These are phyloP conservation scores for Syrrhaptes paradoxus DNA, from an alignment of 2,113 vertebrate genomes.

Conservation along the genomic window DNA sequence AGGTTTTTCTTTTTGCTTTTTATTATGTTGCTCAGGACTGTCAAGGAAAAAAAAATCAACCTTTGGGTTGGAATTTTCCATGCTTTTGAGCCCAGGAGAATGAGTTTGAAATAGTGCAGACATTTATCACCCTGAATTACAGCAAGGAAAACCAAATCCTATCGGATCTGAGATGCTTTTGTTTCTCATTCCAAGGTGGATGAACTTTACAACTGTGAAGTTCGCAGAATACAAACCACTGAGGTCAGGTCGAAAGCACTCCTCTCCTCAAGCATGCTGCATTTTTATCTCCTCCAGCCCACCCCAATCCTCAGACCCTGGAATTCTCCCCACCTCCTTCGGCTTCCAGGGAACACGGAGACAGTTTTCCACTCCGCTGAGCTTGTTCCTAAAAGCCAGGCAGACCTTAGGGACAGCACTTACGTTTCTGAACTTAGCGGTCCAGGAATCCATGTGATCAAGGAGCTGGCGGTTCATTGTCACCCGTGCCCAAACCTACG, in stretches of 20 bases:
- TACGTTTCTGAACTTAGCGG: constrained; percentile 94
- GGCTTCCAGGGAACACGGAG: fast-evolving
- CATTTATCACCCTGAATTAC: background rate
- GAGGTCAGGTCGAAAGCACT: fast-evolving
- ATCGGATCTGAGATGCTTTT: background rate
- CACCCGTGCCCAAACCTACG: constrained; percentile 93
- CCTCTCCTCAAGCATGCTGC: background rate
- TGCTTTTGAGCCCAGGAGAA: background rate
- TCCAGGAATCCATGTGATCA: constrained; percentile 92
- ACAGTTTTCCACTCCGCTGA: background rate
- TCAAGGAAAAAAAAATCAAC: background rate
- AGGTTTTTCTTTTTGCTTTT: background rate
- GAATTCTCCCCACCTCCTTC: background rate
- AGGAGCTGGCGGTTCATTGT: constrained; percentile 85
- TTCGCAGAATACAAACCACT: background rate
- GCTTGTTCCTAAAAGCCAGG: background rate
- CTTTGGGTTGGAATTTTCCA: background rate
- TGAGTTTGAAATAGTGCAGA: background rate
- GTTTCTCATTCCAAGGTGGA: background rate
- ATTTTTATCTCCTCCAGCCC: background rate
- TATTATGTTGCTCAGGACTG: background rate
- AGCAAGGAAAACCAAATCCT: background rate
- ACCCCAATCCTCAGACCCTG: background rate
- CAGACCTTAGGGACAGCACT: constrained; percentile 7
- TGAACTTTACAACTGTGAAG: background rate